Conservation (phyloP, 2,888 invertebrate species). For the Emmelina monodactyla region DNA sequence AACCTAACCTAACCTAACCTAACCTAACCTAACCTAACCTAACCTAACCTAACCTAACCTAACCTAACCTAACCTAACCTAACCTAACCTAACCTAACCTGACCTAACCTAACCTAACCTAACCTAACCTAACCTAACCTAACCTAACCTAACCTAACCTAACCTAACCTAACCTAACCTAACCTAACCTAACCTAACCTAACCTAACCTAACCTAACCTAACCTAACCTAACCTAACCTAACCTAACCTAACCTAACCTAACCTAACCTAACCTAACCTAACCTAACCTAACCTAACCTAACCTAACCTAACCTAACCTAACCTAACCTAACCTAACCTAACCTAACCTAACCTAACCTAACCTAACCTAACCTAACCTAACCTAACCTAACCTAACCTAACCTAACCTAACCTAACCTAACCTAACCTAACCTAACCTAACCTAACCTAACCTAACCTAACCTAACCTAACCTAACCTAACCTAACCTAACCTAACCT, state of each 20-base stretch:
- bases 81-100: slow-evolving; percentile 19
- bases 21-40: slow-evolving; percentile 15
- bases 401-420: slow-evolving; percentile 17
- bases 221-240: slow-evolving; percentile 19
- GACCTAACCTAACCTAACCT: slow-evolving; percentile 19
- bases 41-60: slow-evolving; percentile 14
- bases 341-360: slow-evolving; percentile 14
- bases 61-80: slow-evolving; percentile 14
- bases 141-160: slow-evolving; percentile 15
- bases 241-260: slow-evolving; percentile 20
- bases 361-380: slow-evolving; percentile 19
- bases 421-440: slow-evolving; percentile 15
- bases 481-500: slow-evolving; percentile 14
- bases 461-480: slow-evolving; percentile 14
- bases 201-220: slow-evolving; percentile 14
- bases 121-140: slow-evolving; percentile 17
- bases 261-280: slow-evolving; percentile 17
- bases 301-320: slow-evolving; percentile 15
- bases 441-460: slow-evolving; percentile 15
- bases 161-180: slow-evolving; percentile 15
- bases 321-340: slow-evolving; percentile 14
- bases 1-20: slow-evolving; percentile 15
- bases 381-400: slow-evolving; percentile 20
- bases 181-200: slow-evolving; percentile 14
- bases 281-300: slow-evolving; percentile 15